Evolutionary conservation across 1,140 invertebrate genomes (phyloP), one percentile per base, ranked within the genome.

Genomic region (Bombus pascuorum): DNA sequence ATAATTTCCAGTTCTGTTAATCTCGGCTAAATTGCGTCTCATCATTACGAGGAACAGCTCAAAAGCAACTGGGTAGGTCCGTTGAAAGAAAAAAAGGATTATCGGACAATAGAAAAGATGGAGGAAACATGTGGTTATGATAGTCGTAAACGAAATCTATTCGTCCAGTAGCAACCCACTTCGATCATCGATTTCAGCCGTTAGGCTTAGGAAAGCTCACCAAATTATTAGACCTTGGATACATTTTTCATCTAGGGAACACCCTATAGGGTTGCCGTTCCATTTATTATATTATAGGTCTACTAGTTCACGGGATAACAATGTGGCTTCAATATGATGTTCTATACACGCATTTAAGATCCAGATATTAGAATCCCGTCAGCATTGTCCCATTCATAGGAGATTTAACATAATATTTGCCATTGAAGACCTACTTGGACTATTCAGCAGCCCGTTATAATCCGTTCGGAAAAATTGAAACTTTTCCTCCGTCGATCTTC

Each of bases 391-490:
- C 86, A 93, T 94, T 95, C 93, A 95, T 72, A 79, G 90, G 91
- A 94, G 94, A 94, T 94, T 95, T 94, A 94, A 94, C 94, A 95
- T 94, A 95, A 95, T 95, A 94, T 95, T 94, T 95, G 91, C 93
- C 89, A 95, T 94, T 93, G 94, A 94, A 94, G 93, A 89, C 92
- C 90, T 88, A 91, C 86, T 82, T 42, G 79, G 81, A 39, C 79
- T 74, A 91, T 91, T 89, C 85, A 89, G 8, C 65, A 18, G 25
- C 34, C 74, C 72, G 78, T 90, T 76, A 88, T 79, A 86, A 82
- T 83, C 79, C 47, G 65, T 71, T 65, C 81, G 65, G 75, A 76
- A 81, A 76, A 81, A 74, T 74, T 81, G 79, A 81, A 83, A 70
- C 44, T 65, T 37, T 72, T 66, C 32, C 59, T 22, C 34, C 25